These are phyloP conservation scores for Chorisops tibialis DNA, from an alignment of 2,888 invertebrate genomes.

Conservation along the genomic window DNA sequence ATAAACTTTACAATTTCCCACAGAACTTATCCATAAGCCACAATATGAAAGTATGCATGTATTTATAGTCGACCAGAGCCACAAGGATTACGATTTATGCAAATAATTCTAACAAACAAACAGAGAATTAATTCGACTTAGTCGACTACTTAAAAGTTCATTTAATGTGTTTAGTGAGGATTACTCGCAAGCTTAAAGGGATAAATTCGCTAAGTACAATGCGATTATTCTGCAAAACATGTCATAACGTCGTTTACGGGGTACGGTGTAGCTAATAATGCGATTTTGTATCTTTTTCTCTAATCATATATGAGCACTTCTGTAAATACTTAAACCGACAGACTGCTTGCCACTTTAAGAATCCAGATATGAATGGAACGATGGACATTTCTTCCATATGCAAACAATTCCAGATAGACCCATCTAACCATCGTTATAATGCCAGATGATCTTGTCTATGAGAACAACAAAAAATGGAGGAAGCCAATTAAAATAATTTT, in stretches of 20 bases:
- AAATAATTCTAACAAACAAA: conserved; percentile 20
- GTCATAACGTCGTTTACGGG: no score
- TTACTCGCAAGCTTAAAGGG: conserved; percentile 14
- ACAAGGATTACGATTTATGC: conserved; percentile 23
- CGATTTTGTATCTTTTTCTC: background rate
- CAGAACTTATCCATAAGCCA: no score
- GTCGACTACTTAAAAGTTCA: conserved; percentile 23
- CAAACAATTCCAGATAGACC: conserved; percentile 1
- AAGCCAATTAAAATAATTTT: conserved; percentile 25
- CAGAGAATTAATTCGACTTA: conserved; percentile 23
- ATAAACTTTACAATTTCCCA: no score
- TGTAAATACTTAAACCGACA: background rate
- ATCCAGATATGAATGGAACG: no score
- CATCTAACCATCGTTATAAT: background rate
- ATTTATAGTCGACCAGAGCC: conserved; percentile 12
- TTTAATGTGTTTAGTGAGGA: conserved; percentile 19
- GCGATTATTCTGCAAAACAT: background rate
- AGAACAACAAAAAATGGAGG: background rate
- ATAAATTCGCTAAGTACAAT: conserved; percentile 7
- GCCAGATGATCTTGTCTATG: background rate
- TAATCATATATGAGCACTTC: background rate
- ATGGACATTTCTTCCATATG: conserved; percentile 7
- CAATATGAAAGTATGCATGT: no score
- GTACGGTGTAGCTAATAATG: background rate
- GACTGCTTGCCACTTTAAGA: background rate